These are phyloP conservation scores for Campoplex capitator DNA, from an alignment of 2,888 invertebrate genomes.

Conservation along the genomic window DNA sequence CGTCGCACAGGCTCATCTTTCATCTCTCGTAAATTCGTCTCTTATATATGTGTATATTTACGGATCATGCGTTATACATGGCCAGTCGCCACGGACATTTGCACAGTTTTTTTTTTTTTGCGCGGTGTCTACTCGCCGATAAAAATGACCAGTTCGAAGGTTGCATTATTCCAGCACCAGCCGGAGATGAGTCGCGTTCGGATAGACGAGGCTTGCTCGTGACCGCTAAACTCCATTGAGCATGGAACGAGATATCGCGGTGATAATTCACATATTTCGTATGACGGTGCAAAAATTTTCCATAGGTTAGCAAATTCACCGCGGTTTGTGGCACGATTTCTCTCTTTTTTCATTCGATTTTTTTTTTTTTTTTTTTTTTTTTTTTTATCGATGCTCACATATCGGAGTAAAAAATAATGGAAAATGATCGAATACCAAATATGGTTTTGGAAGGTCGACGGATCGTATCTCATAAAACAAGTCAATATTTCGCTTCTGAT, in stretches of 20 bases:
- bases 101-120: constrained; percentile 1
- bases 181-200: constrained; percentile 21
- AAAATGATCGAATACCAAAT: background rate
- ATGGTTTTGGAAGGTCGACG: background rate
- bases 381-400: background rate
- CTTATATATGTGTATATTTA: background rate
- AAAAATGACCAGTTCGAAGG: constrained; percentile 44
- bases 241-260: constrained; percentile 40
- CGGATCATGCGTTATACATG: constrained; percentile 22
- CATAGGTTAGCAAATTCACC: background rate
- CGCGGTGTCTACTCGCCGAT: constrained; percentile 23
- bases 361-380: background rate
- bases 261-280: constrained; percentile 15
- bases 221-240: constrained; percentile 18
- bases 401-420: background rate
- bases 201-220: background rate
- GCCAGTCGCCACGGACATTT: constrained; percentile 10
- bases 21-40: constrained; percentile 1
- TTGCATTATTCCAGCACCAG: constrained; percentile 46
- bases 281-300: background rate
- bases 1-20: constrained; percentile 19
- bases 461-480: background rate
- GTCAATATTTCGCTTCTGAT: background rate
- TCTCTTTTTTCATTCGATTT: background rate
- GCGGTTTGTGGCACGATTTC: background rate